Evolutionary conservation across 2,797 vertebrate species (phyloP), one percentile per base, ranked within the genome.

Genomic region (Neosilurus mollespiculum): DNA sequence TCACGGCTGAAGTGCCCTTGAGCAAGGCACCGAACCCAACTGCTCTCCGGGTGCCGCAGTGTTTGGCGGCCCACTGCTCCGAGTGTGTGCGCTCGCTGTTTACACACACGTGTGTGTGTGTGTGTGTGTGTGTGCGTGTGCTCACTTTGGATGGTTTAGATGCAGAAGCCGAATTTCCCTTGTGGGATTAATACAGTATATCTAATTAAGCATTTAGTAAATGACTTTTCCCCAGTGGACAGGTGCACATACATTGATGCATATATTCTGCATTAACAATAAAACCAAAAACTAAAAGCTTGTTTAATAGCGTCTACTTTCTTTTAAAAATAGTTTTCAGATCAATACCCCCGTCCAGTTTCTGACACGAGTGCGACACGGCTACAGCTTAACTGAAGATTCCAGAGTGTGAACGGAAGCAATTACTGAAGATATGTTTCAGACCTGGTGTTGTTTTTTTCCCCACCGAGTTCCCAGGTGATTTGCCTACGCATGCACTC

Each of bases 311-410:
- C 37, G 59, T 81, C 30, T 76, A 15, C 62, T 70, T 81, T 51
- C 78, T 70, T 81, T 51, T 73, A 71, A 51, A 22, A 73, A 59
- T 76, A 54, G 20, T 49, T 26, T 76, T 83, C 70, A 58, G 82
- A 85, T 88, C 81, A 62, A 87, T 84, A 86, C 37, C 9, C 30
- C 20, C 43, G 59, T 56, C 11, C 59, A 62, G 22, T 84, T 71
- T 86, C 62, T 79, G 77, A 70, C 78, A 69, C 18, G 24, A 56
- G 77, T 65, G 69, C 34, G n/a, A 82, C 83, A 86, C 78, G 75
- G 56, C 69, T 54, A 18, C 65, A 67, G 69, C 82, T 81, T 84
- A 84, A 87, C 73, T 76, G 51, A 87, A 84, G 58, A 80, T 85
- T 80, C 64, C 59, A 61, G 75, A 62, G 75, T n/a, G 77, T 70